Evolutionary conservation across 2,888 invertebrate genomes (phyloP).

Genomic region (Ennomos fuscantarius): DNA sequence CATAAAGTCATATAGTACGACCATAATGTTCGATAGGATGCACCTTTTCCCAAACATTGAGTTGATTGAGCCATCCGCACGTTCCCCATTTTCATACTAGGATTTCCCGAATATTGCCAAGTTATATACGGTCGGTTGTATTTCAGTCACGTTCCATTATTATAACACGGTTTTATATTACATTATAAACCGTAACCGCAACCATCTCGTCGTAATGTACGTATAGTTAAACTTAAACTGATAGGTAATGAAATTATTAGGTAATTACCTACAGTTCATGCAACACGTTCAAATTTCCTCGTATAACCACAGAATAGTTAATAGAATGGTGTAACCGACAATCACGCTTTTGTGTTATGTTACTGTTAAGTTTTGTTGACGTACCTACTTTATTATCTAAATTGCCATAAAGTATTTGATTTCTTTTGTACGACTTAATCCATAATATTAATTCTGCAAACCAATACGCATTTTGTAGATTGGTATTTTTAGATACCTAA

Average conservation of each 20-base stretch:
- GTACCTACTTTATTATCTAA: no score
- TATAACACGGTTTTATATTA: slow-evolving; percentile 38
- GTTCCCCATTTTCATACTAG: slow-evolving; percentile 23
- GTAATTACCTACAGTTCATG: slow-evolving; percentile 9
- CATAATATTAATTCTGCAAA: no score
- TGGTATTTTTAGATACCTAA: no score
- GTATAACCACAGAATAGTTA: slow-evolving; percentile 12
- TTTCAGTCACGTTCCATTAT: slow-evolving; percentile 45
- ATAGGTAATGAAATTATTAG: slow-evolving; percentile 23
- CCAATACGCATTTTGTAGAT: no score
- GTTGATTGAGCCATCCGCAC: slow-evolving; percentile 32
- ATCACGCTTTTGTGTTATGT: slow-evolving; percentile 13
- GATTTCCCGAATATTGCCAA: slow-evolving; percentile 35
- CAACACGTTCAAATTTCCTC: slow-evolving; percentile 10
- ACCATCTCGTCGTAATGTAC: slow-evolving; percentile 17
- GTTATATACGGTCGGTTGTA: slow-evolving; percentile 34
- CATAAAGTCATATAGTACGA: slow-evolving; percentile 24
- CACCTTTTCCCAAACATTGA: slow-evolving; percentile 29
- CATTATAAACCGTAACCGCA: slow-evolving; percentile 24
- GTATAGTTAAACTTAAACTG: slow-evolving; percentile 21
- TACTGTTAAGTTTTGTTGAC: neutral
- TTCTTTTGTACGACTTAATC: neutral
- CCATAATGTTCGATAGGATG: slow-evolving; percentile 27
- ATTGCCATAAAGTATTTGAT: neutral
- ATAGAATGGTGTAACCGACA: slow-evolving; percentile 18